A percentile compares a stretch with the other conserved stretches of the same genome.
These are phyloP conservation scores for Mormoops blainvillei DNA, from an alignment of 2,113 vertebrate species.

Conservation along the genomic window DNA sequence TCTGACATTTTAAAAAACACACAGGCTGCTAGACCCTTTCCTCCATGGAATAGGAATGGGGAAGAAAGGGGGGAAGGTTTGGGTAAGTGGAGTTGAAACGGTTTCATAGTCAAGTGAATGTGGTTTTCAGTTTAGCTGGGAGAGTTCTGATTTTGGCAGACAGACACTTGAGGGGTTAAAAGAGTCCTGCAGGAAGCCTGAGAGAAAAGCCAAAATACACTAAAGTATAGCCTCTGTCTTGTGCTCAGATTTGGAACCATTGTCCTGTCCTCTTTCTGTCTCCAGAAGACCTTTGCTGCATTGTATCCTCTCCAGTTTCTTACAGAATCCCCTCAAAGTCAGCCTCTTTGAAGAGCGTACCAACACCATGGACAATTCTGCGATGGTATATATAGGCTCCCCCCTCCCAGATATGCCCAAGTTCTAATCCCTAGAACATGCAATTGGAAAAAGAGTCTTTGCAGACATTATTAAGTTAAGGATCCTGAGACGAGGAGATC, in stretches of 20 bases:
- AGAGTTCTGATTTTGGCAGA: conserved; percentile 28
- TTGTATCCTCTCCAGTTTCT: background rate
- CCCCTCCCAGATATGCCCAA: too few relatives aligned
- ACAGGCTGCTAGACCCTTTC: conserved; percentile 56
- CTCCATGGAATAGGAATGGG: background rate
- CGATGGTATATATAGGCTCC: background rate
- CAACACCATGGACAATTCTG: background rate
- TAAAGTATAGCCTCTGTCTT: background rate
- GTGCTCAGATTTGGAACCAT: background rate
- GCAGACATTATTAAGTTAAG: background rate
- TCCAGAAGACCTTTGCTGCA: background rate
- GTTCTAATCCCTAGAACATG: background rate
- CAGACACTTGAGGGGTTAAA: background rate
- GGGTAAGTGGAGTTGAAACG: conserved; percentile 6
- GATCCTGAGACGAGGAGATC: background rate
- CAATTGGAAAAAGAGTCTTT: background rate
- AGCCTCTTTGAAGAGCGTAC: background rate
- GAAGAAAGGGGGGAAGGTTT: background rate
- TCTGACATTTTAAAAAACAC: conserved; percentile 65
- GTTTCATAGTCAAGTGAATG: conserved; percentile 7
- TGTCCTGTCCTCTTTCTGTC: background rate
- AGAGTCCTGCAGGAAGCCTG: background rate
- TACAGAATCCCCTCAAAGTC: background rate
- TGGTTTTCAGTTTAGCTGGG: background rate
- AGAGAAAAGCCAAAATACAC: background rate